phyloP scores from a whole-genome alignment of 2,888 invertebrate genomes.

The Drosophila neotestacea region DNA sequence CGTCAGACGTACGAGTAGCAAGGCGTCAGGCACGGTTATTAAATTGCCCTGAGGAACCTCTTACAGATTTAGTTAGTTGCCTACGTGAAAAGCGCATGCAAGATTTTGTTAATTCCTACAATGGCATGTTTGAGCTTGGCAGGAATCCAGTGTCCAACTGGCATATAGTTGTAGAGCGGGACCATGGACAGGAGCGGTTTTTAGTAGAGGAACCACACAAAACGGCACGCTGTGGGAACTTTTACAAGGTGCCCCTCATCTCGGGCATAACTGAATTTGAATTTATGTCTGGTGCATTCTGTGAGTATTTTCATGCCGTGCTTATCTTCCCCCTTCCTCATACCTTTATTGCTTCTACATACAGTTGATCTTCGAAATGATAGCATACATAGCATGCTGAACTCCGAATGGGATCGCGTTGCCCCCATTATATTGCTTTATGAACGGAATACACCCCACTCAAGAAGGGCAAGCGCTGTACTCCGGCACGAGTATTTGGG shows the following conservation, averaged over 20 bases:
- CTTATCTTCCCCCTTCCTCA: no score
- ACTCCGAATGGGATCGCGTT: slow-evolving; percentile 72
- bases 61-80: slow-evolving; percentile 87
- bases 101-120: slow-evolving; percentile 74
- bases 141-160: slow-evolving; percentile 85
- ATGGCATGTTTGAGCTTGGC: slow-evolving; percentile 81
- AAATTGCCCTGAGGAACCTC: slow-evolving; percentile 87
- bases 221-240: slow-evolving; percentile 86
- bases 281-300: slow-evolving; percentile 87
- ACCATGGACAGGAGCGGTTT: slow-evolving; percentile 89
- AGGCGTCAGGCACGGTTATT: slow-evolving; percentile 87
- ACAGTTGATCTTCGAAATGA: slow-evolving; percentile 86
- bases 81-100: slow-evolving; percentile 84
- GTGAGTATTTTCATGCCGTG: slow-evolving; percentile 61
- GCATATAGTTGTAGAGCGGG: slow-evolving; percentile 88
- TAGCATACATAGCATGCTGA: slow-evolving; percentile 81
- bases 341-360: neutral
- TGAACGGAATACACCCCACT: slow-evolving; percentile 80
- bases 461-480: slow-evolving; percentile 70
- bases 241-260: slow-evolving; percentile 88
- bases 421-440: slow-evolving; percentile 84
- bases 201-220: slow-evolving; percentile 87
- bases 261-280: slow-evolving; percentile 89
- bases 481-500: slow-evolving; percentile 72
- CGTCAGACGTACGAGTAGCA: slow-evolving; percentile 87